Evolutionary conservation across 2,797 vertebrate species (phyloP), one percentile per base, ranked within the genome.

Genomic region (Helostoma temminkii): DNA sequence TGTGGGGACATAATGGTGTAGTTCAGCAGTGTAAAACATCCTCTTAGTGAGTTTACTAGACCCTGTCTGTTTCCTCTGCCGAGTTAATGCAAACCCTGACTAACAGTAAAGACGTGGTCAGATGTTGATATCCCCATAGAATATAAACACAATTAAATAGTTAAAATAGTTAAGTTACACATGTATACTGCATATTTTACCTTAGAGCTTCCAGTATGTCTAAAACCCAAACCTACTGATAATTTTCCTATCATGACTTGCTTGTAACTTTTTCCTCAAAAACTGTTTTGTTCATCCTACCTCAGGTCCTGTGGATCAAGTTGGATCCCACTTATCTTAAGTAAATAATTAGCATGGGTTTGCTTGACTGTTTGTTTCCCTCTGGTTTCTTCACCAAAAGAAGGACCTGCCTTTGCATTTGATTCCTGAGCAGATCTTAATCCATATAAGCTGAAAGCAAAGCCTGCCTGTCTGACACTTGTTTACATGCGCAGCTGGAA

Each of bases 401-500:
- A 18, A 26, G 14, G 11, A 39, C 21, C 12, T 47, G 6, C 18
- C 19, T 15, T 28, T 5, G 0, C 15, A 42, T 54, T 36, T 47
- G 5, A 6, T 26, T 54, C 21, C 24, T 41, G n/a, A 41, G 65
- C 4, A 19, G 6, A 4, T 28, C 11, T 34, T 58, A 34, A 75
- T 72, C 68, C 61, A 36, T 43, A 21, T 53, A 32, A 59, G 11
- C 0, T 32, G 18, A 57, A 9, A 11, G 28, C 45, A 52, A 53
- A 18, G 19, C 1, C 12, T n/a, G n/a, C 24, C 9, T 7, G 24
- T 47, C 3, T 64, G 54, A 47, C 42, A 4, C 1, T 47, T 60
- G 50, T 64, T 79, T 41, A 0, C 32, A 3, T 61, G 32, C 58
- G 9, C 60, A 4, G 14, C 41, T n/a, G 65, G 12, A 67, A 25